Evolutionary conservation across 2,113 vertebrate genomes (phyloP), one percentile per base, ranked within the genome.

Genomic region (Pachyramphus minor): DNA sequence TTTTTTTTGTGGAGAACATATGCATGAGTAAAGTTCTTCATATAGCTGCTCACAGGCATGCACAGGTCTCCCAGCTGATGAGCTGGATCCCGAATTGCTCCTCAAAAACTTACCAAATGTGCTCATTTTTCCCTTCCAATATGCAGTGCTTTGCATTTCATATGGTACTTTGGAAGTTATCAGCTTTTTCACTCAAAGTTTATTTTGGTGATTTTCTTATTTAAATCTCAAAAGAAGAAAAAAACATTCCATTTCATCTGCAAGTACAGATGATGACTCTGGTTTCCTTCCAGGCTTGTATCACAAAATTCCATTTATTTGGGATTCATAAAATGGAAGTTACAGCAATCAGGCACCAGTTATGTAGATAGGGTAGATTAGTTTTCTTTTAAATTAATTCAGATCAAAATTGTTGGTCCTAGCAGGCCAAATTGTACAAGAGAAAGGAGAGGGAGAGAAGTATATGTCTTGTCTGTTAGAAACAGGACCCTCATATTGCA

Each of bases 121-220:
- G 37, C 62, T 74, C 55, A 28, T 68, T 93, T 90, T 88, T 9
- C 25, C 56, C 13, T 89, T 89, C 60, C 72, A 87, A 53, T 53
- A 49, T 22, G 37, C 53, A 89, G 47, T 4, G 3, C 47, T 88
- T 96, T 80, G 59, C 55, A 90, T 91, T 94, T 90, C 56, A 64
- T 52, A 77, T 52, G 53, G 64, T 53, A 62, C 67, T 67, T 71
- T 18, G 52, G 60, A 95, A 77, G 42, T 76, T 80, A 85, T 2
- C 73, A 49, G 75, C 14, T 87, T 93, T 90, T 85, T 62, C 27
- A 42, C 42, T 76, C 39, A 11, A 72, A 41, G 77, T 85, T 92
- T 93, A 90, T 91, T 95, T 94, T 89, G 64, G 49, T 66, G 2
- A 27, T 66, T 89, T 94, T 84, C 44, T 92, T 95, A n/a, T 94